phyloP scores from a whole-genome alignment of 2,113 vertebrate genomes.

The Thryonomys swinderianus region DNA sequence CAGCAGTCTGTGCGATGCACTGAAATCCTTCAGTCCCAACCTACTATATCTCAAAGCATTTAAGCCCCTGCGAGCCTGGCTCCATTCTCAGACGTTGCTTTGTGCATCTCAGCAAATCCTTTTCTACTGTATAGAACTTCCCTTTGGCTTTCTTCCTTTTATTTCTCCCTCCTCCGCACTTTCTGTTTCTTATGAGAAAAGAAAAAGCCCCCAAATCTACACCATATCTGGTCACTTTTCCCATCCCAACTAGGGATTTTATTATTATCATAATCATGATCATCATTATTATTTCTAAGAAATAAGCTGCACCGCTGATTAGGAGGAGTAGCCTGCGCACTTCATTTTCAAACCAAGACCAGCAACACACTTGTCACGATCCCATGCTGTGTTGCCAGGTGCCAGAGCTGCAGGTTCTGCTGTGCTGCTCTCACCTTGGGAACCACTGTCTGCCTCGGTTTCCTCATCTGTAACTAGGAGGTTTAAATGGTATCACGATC shows the following conservation, averaged over 20 bases:
- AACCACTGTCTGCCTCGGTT: background rate
- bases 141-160: background rate
- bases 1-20: accelerated
- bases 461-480: background rate
- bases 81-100: background rate
- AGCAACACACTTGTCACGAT: background rate
- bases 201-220: background rate
- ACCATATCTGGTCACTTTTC: background rate
- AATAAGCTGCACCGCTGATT: background rate
- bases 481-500: background rate
- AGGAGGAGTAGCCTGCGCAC: background rate
- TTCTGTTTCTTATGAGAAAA: background rate
- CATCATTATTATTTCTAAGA: background rate
- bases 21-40: background rate
- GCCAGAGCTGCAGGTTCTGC: background rate
- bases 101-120: accelerated
- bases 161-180: background rate
- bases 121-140: background rate
- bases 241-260: background rate
- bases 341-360: background rate
- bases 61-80: background rate
- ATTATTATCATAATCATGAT: too few species aligned
- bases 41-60: background rate
- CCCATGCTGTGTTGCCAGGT: accelerated
- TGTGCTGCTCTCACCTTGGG: background rate